Conservation (phyloP, 2,888 invertebrate species). For the Himalopsyche anomala region DNA sequence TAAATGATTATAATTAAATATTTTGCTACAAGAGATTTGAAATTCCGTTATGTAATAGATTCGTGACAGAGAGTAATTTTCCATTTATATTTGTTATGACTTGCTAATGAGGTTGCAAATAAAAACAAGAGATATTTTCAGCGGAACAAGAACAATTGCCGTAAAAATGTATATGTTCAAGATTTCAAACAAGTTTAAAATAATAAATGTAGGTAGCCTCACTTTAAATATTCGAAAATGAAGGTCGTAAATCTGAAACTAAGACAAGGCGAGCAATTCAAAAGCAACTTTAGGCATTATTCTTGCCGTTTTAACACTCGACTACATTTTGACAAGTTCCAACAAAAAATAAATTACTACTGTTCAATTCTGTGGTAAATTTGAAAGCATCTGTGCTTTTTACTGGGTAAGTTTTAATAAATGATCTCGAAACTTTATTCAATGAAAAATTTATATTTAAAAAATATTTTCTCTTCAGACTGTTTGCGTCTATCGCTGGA, state of each 20-base stretch:
- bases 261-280: constrained; percentile 22
- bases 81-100: not conserved
- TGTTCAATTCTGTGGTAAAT: not conserved
- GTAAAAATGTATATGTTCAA: constrained; percentile 1
- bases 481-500: no score
- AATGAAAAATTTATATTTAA: not conserved
- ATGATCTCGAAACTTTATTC: not conserved
- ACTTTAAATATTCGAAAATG: constrained; percentile 19
- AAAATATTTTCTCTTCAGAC: not conserved
- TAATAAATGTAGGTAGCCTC: constrained; percentile 4
- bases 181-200: not conserved
- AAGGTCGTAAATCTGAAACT: constrained; percentile 24
- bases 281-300: constrained; percentile 24
- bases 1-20: no score
- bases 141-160: not conserved
- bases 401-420: not conserved
- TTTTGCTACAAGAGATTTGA: no score
- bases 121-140: not conserved
- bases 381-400: constrained; percentile 1
- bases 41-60: no score
- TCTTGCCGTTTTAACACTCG: constrained; percentile 26
- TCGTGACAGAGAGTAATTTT: no score
- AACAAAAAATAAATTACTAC: constrained; percentile 20
- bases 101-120: not conserved
- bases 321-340: constrained; percentile 29